Conservation (phyloP, 2,888 invertebrate species). For the Carcina quercana region DNA sequence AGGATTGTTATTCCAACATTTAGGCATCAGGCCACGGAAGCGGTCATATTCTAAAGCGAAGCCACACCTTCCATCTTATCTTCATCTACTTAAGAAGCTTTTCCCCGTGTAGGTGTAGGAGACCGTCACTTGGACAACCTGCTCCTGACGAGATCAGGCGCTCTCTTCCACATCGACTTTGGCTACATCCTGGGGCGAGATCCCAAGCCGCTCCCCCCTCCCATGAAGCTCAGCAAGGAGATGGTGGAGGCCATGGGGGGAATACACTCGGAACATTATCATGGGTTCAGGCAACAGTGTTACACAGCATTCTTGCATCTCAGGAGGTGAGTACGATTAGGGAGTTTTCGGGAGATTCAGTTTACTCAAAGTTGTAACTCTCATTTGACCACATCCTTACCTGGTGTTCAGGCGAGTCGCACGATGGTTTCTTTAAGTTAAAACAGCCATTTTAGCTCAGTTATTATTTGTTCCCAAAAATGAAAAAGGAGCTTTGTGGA, state of each 20-base stretch:
- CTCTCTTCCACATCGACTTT: conserved; percentile 97
- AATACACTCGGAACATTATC: conserved; percentile 91
- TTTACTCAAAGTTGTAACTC: too few species aligned
- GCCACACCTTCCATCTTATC: neutral
- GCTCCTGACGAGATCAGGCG: conserved; percentile 91
- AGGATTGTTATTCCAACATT: too few species aligned
- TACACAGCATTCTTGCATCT: conserved; percentile 97
- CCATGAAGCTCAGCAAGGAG: conserved; percentile 98
- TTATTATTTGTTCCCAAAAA: too few species aligned
- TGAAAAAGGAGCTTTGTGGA: too few species aligned
- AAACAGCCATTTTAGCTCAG: too few species aligned
- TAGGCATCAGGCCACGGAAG: too few species aligned
- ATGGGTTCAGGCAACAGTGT: conserved; percentile 94
- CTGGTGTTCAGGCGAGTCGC: too few species aligned
- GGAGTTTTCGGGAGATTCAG: too few species aligned
- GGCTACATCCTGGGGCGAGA: conserved; percentile 98
- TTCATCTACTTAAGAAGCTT: too few species aligned
- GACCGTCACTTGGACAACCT: conserved; percentile 98
- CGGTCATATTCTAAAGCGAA: neutral
- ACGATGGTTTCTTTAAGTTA: too few species aligned
- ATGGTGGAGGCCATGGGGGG: conserved; percentile 99
- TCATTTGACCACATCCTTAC: too few species aligned
- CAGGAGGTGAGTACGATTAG: conserved; percentile 85
- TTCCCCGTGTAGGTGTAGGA: conserved; percentile 91
- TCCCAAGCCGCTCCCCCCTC: conserved; percentile 98